phyloP scores from a whole-genome alignment of 2,888 invertebrate genomes.

The Parelbella ahira region DNA sequence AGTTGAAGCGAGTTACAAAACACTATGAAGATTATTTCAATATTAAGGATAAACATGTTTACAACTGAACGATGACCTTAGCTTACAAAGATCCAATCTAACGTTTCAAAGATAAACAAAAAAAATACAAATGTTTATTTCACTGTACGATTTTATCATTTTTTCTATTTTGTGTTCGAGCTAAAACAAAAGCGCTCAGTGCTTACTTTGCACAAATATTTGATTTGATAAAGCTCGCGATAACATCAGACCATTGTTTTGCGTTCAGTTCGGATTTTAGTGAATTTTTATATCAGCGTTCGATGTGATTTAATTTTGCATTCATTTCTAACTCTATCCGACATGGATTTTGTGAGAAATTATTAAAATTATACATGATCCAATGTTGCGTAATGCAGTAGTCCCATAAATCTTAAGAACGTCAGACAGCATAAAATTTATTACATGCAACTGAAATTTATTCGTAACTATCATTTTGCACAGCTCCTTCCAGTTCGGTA shows the following conservation, averaged over 20 bases:
- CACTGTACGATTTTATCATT: too few relatives aligned
- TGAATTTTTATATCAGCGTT: constrained; percentile 8
- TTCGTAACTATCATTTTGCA: constrained; percentile 11
- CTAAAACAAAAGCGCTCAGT: constrained; percentile 1
- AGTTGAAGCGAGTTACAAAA: too few relatives aligned
- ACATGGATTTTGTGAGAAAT: constrained; percentile 6
- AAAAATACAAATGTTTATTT: too few relatives aligned
- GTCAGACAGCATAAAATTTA: constrained; percentile 14
- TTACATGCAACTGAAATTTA: constrained; percentile 9
- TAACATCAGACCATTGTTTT: constrained; percentile 3
- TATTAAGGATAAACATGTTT: too few relatives aligned
- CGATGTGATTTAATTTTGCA: constrained; percentile 10
- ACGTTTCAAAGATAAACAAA: too few relatives aligned
- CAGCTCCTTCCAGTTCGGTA: not conserved
- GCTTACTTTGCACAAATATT: constrained; percentile 3
- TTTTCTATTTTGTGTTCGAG: too few relatives aligned
- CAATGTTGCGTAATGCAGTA: constrained; percentile 9
- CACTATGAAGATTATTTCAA: too few relatives aligned
- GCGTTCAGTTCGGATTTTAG: not conserved
- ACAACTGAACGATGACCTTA: too few relatives aligned
- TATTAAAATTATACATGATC: constrained; percentile 4
- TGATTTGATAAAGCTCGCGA: constrained; percentile 3
- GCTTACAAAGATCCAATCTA: too few relatives aligned
- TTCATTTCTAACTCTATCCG: too few relatives aligned
- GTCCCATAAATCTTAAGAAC: constrained; percentile 16